phyloP scores from a whole-genome alignment of 2,888 invertebrate genomes.

The Hypomecis atomaria region DNA sequence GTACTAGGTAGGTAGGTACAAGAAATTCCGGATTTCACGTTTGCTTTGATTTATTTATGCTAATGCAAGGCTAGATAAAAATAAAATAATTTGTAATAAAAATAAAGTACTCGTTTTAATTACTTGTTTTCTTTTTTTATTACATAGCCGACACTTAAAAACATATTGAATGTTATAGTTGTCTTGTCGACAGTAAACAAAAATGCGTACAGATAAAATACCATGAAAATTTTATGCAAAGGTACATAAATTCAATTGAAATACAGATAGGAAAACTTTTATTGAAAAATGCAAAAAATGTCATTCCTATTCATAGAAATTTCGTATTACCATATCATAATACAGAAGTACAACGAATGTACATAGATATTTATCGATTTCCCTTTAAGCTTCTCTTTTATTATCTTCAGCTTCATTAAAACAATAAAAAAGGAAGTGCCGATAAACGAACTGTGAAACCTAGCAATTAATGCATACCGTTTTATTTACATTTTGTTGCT shows the following conservation, averaged over 20 bases:
- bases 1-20: no score
- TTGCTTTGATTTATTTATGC: no score
- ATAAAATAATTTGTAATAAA: no score
- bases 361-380: no score
- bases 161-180: no score
- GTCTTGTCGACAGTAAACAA: no score
- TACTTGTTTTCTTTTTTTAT: no score
- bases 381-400: conserved; percentile 40
- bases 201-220: no score
- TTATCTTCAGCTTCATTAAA: conserved; percentile 50
- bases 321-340: conserved; percentile 23
- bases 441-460: conserved; percentile 72
- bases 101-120: no score
- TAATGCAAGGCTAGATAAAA: no score
- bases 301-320: conserved; percentile 25
- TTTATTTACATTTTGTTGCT: conserved; percentile 70
- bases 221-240: neutral
- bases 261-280: conserved; percentile 10
- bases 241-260: neutral
- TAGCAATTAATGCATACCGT: conserved; percentile 73
- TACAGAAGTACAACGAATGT: conserved; percentile 30
- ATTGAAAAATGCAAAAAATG: conserved; percentile 23
- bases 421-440: conserved; percentile 51
- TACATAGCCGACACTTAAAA: no score
- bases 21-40: no score